Evolutionary conservation across 2,113 vertebrate genomes (phyloP).

Genomic region (Arvicanthis niloticus): DNA sequence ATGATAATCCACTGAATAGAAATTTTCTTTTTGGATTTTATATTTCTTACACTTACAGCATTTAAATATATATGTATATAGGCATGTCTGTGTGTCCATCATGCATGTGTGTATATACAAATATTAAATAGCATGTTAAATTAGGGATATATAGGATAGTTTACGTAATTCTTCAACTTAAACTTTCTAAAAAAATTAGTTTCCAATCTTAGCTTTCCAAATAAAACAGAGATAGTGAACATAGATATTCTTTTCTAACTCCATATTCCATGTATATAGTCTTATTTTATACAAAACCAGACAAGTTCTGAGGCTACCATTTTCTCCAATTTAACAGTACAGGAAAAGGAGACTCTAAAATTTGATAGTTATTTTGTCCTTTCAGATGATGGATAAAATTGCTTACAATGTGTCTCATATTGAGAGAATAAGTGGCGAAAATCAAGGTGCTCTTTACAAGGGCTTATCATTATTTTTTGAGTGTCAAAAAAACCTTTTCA

Average conservation of each 20-base stretch:
- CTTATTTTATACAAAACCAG: background rate
- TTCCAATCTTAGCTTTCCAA: background rate
- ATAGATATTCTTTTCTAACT: background rate
- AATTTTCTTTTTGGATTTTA: background rate
- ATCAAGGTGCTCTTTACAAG: background rate
- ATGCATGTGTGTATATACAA: no score
- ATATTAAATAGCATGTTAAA: background rate
- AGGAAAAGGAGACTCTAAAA: background rate
- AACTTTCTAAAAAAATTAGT: background rate
- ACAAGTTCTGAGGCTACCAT: background rate
- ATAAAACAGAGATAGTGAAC: background rate
- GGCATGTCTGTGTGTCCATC: background rate
- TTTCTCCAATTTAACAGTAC: background rate
- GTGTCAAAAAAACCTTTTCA: background rate
- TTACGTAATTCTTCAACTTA: background rate
- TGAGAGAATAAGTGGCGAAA: constrained; percentile 3
- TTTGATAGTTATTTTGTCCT: constrained; percentile 31
- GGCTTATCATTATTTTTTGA: background rate
- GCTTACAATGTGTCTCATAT: background rate
- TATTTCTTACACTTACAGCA: background rate
- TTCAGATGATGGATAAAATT: background rate
- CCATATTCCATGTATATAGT: background rate
- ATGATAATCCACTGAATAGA: background rate
- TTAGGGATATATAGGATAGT: background rate
- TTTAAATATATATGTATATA: background rate